Evolutionary conservation across 2,888 invertebrate species (phyloP).

Genomic region (Lucinisca nassula): DNA sequence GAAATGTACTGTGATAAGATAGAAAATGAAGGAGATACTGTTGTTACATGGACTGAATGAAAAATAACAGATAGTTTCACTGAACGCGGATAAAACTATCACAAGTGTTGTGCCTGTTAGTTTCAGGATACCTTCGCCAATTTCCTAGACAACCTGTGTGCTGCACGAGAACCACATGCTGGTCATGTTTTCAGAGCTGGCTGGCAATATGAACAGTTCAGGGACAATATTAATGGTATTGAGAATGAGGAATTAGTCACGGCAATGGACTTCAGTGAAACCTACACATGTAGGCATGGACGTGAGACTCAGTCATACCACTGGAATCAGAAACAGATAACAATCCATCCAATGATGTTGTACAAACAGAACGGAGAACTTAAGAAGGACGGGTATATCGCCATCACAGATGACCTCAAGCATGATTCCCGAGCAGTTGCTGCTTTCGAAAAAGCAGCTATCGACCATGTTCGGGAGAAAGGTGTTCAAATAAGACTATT

Average conservation of each 20-base stretch:
- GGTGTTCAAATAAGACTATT: not conserved
- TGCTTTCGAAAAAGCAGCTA: not conserved
- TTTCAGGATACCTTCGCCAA: not conserved
- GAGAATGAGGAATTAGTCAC: constrained; percentile 23
- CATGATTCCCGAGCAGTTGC: constrained; percentile 26
- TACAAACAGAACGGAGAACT: not conserved
- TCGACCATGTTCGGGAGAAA: too few relatives aligned
- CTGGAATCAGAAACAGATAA: constrained; percentile 44
- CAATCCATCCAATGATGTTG: constrained; percentile 23
- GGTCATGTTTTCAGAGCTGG: constrained; percentile 22
- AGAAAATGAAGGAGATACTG: not conserved
- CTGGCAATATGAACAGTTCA: too few relatives aligned
- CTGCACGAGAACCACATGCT: constrained; percentile 16
- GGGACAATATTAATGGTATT: not conserved
- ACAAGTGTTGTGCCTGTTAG: constrained; percentile 5
- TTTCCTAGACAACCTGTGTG: not conserved
- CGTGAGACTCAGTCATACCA: constrained; percentile 41
- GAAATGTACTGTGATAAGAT: not conserved
- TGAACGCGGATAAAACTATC: constrained; percentile 6
- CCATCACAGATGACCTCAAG: constrained; percentile 28
- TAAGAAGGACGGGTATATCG: not conserved
- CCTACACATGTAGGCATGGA: constrained; percentile 33
- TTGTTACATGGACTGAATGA: constrained; percentile 10
- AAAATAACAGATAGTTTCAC: constrained; percentile 11
- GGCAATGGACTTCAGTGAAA: constrained; percentile 48